Evolutionary conservation across 1,140 invertebrate genomes (phyloP).

Genomic region (Zaprionus tsacasi): DNA sequence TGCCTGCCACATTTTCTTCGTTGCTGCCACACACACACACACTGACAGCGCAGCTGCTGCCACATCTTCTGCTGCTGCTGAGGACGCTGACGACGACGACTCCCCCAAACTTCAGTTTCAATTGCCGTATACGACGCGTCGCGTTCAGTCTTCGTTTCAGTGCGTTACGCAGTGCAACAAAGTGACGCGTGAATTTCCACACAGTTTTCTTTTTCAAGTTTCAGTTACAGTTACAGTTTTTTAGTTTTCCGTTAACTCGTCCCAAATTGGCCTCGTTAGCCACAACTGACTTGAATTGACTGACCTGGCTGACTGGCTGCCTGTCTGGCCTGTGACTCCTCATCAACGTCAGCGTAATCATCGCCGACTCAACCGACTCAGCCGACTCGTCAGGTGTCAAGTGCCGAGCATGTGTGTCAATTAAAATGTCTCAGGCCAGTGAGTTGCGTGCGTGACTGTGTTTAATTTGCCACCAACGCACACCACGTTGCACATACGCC

Average conservation of each 20-base stretch:
- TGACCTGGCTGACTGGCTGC: background rate
- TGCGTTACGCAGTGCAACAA: constrained; percentile 61
- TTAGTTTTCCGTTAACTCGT: background rate
- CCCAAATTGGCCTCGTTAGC: constrained; percentile 59
- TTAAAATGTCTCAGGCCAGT: constrained; percentile 76
- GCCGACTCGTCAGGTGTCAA: constrained; percentile 51
- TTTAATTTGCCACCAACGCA: constrained; percentile 55
- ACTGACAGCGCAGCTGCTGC: constrained; percentile 8
- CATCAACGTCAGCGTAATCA: constrained; percentile 49
- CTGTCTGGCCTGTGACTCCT: constrained; percentile 17
- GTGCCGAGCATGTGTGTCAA: constrained; percentile 74
- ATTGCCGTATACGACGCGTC: constrained; percentile 49
- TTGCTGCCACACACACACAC: constrained; percentile 18
- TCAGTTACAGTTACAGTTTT: constrained; percentile 1
- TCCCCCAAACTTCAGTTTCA: constrained; percentile 43
- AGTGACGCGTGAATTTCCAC: constrained; percentile 50
- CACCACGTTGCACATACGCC: constrained; percentile 28
- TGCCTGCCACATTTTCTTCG: constrained; percentile 27
- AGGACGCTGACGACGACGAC: constrained; percentile 45
- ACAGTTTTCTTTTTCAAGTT: constrained; percentile 2
- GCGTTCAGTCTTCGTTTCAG: constrained; percentile 69
- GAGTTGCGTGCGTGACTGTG: constrained; percentile 67
- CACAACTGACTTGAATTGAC: constrained; percentile 19
- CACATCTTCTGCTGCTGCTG: constrained; percentile 25
- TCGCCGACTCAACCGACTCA: constrained; percentile 15